These are phyloP conservation scores for mouse (Mus musculus) DNA, from an alignment of 2,113 vertebrate genomes.

Conservation along the genomic window DNA sequence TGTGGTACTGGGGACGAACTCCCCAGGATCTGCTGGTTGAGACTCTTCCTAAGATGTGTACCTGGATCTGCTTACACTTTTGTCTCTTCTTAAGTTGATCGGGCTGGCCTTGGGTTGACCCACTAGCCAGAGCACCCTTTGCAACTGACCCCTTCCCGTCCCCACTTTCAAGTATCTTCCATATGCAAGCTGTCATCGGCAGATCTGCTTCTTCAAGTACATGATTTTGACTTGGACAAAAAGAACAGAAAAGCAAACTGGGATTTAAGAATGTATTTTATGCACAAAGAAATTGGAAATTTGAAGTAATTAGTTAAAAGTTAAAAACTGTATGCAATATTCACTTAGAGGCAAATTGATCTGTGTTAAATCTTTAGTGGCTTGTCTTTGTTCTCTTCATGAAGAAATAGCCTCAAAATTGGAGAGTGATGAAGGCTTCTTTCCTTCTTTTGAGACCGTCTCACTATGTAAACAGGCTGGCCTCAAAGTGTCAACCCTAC, in stretches of 20 bases:
- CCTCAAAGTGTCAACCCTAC: neutral
- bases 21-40: too few species aligned
- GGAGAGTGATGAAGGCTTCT: neutral
- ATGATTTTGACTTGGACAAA: constrained; percentile 42
- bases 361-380: neutral
- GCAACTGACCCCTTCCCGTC: rapidly evolving
- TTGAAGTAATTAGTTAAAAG: constrained; percentile 9
- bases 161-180: too few species aligned
- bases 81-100: neutral
- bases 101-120: neutral
- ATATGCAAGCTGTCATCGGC: too few species aligned
- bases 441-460: neutral
- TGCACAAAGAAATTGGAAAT: neutral
- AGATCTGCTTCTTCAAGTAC: neutral
- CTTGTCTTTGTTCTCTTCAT: neutral
- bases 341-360: constrained; percentile 3
- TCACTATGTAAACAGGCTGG: neutral
- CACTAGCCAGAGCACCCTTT: neutral
- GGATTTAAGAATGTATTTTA: constrained; percentile 19
- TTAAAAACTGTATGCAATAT: neutral
- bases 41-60: neutral
- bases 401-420: neutral
- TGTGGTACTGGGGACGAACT: neutral
- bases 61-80: neutral
- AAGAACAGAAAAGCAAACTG: constrained; percentile 28